A percentile compares a stretch with the other conserved stretches of the same genome.
Conservation (phyloP, 2,888 invertebrate species). For the Diadromus collaris region DNA sequence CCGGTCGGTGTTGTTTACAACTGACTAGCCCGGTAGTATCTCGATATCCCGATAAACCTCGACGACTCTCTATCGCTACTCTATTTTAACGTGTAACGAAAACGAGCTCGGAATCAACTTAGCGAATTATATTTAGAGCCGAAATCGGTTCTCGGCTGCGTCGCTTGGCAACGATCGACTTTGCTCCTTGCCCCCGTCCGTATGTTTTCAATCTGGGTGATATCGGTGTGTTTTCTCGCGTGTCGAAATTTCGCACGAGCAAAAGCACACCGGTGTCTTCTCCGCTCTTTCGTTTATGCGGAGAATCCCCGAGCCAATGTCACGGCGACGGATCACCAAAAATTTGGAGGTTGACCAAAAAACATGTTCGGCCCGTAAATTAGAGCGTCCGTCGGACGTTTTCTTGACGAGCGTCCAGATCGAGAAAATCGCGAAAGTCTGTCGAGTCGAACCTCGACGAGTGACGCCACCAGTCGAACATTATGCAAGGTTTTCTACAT, state of each 20-base stretch:
- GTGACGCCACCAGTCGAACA: background rate
- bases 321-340: constrained; percentile 23
- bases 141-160: constrained; percentile 31
- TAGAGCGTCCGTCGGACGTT: constrained; percentile 16
- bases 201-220: background rate
- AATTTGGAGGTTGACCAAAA: constrained; percentile 52
- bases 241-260: background rate
- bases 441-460: background rate
- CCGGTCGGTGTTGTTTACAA: background rate
- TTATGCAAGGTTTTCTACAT: constrained; percentile 20
- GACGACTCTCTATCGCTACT: background rate
- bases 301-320: constrained; percentile 25
- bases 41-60: constrained; percentile 1
- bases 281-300: background rate
- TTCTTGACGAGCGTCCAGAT: constrained; percentile 44
- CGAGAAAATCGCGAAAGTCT: background rate
- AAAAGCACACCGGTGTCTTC: background rate
- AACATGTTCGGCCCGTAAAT: constrained; percentile 33
- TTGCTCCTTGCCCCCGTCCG: constrained; percentile 29
- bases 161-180: constrained; percentile 55
- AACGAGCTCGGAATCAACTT: background rate
- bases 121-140: constrained; percentile 33
- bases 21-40: background rate
- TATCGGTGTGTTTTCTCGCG: background rate
- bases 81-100: background rate